Conservation (phyloP, 2,113 vertebrate genomes). For the Hippocampus guttulatus region DNA sequence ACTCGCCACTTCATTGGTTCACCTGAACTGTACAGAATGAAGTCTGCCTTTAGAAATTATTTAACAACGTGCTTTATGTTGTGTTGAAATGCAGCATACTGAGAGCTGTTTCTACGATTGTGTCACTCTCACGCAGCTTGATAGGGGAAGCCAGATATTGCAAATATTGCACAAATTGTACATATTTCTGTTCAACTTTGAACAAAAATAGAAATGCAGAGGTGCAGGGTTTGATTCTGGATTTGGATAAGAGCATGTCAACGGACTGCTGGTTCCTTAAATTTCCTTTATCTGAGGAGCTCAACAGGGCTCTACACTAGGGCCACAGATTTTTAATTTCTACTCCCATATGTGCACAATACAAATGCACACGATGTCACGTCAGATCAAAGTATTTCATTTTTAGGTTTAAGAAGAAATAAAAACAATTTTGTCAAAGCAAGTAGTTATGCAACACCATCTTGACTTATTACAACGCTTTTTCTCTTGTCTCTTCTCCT, state of each 20-base stretch:
- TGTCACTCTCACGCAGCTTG: too few species aligned
- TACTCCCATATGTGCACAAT: background rate
- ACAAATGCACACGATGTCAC: background rate
- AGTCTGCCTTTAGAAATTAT: background rate
- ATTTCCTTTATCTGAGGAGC: background rate
- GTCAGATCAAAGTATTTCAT: background rate
- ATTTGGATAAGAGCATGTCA: background rate
- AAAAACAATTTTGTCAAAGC: slow-evolving; percentile 6
- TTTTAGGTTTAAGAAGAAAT: background rate
- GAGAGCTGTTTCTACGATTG: too few species aligned
- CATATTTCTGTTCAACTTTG: too few species aligned
- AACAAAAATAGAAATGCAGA: too few species aligned
- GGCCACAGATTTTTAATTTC: too few species aligned
- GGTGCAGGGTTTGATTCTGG: background rate
- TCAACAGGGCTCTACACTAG: too few species aligned
- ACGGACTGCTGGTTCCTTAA: background rate
- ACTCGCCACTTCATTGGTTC: background rate
- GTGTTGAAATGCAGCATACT: background rate
- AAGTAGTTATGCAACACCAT: slow-evolving; percentile 42
- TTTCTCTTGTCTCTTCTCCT: slow-evolving; percentile 14
- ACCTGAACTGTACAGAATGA: background rate
- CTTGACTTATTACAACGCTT: slow-evolving; percentile 27
- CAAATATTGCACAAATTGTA: too few species aligned
- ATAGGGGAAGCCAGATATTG: too few species aligned
- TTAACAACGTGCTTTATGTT: background rate